Conservation (phyloP, 2,797 vertebrate genomes). For the Tokudaia tokunoshimensis region DNA sequence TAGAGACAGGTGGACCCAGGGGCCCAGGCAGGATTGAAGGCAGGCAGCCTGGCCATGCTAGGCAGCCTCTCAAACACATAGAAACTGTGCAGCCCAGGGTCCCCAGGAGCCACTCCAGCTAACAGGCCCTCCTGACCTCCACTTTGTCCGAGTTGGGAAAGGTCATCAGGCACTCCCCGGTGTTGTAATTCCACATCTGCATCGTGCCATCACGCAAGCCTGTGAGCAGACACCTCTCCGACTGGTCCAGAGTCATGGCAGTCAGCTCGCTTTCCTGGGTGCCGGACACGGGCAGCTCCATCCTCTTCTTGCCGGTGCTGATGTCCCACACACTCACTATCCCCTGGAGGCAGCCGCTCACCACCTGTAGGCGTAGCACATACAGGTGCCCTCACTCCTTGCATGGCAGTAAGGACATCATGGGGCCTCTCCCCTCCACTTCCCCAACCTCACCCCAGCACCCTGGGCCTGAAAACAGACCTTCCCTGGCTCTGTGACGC, state of each 20-base stretch:
- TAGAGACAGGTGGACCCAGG: neutral
- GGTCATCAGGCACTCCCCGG: conserved; percentile 78
- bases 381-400: neutral
- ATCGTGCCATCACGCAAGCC: conserved; percentile 79
- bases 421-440: neutral
- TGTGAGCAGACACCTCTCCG: conserved; percentile 82
- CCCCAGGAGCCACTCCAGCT: neutral
- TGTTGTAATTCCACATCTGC: conserved; percentile 86
- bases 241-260: conserved; percentile 83
- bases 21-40: neutral
- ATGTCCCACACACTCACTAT: conserved; percentile 84
- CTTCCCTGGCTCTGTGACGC: neutral
- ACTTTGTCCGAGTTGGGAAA: conserved; percentile 78
- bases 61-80: neutral
- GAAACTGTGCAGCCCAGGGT: neutral
- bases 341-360: conserved; percentile 82
- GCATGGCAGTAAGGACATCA: neutral
- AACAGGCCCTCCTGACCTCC: conserved; percentile 78
- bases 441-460: neutral
- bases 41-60: neutral
- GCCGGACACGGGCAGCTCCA: conserved; percentile 76
- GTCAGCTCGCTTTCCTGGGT: conserved; percentile 80
- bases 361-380: conserved; percentile 76
- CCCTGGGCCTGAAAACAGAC: neutral
- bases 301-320: conserved; percentile 75